Base-by-base conservation (phyloP, 92 coral and sea anemone species). In the Paragorgia papillata region DNA sequence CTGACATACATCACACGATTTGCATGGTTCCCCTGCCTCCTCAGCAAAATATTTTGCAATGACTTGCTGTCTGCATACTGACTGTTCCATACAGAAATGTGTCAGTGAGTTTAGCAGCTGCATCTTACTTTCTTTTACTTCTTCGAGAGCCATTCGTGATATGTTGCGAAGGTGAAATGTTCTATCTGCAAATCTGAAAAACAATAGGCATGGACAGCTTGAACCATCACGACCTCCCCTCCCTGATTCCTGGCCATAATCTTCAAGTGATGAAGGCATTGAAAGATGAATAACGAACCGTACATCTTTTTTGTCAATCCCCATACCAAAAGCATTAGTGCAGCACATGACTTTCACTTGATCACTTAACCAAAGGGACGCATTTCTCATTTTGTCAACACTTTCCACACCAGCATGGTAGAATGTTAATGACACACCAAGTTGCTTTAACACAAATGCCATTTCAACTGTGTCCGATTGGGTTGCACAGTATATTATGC, bases 371-470 rank as follows among this genome's bases (percentile, higher is more conserved):
- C 76, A 79, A 3, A 68, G 28, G 44, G 40, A 35, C 19, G 84
- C 84, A 67, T 79, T 79, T 25, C 78, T 74, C 19, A 79, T 66
- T 24, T 74, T 51, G 28, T 79, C 84, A 19, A 78, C 77, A 15
- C 84, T 75, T 33, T 67, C 84, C 68, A 79, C 69, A 15, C 78
- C 84, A 37, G 78, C 84, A 79, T 79, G 77, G 68, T 79, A 67
- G 28, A 37, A 79, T 30, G 84, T 79, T 0, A 71, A 71, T 51
- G 58, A 5, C 58, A 51, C 58, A 61, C 66, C 83, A 30, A 21
- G 41, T 33, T 79, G 69, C 61, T 82, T 82, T 15, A 82, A 39
- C 4, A 39, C 66, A 34, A 57, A 82, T 12, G 86, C 86, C 81
- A 82, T 75, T 74, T 82, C 86, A 19, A 82, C 76, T 62, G 86